Conservation (phyloP, 2,888 invertebrate genomes). For the Eretmocerus hayati region DNA sequence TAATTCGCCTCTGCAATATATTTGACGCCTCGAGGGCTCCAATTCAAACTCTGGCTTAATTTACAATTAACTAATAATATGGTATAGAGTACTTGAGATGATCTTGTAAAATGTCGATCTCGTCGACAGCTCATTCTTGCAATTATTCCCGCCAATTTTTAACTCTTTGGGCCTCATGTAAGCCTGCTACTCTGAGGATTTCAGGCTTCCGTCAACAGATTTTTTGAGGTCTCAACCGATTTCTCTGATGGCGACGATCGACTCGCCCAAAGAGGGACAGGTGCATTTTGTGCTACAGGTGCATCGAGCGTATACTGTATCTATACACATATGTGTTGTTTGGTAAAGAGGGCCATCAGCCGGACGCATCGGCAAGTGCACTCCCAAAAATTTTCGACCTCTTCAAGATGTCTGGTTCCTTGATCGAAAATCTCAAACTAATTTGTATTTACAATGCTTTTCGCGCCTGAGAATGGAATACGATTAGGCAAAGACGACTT, state of each 20-base stretch:
- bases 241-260: constrained; percentile 7
- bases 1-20: constrained; percentile 44
- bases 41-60: constrained; percentile 7
- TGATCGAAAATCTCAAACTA: constrained; percentile 41
- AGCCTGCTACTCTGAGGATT: constrained; percentile 36
- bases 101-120: not conserved
- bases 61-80: constrained; percentile 9
- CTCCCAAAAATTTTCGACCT: constrained; percentile 25
- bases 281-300: no score
- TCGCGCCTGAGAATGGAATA: constrained; percentile 34
- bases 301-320: no score
- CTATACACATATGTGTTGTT: no score
- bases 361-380: not conserved
- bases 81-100: constrained; percentile 1
- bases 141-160: not conserved
- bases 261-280: not conserved
- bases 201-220: constrained; percentile 37
- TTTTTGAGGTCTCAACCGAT: not conserved
- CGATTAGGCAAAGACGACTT: constrained; percentile 11
- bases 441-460: constrained; percentile 43
- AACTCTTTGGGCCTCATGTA: constrained; percentile 23
- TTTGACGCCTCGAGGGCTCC: constrained; percentile 35
- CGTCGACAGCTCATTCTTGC: not conserved
- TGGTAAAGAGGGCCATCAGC: no score
- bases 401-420: constrained; percentile 31